These are phyloP conservation scores for Zele albiditarsus DNA, from an alignment of 2,888 invertebrate species.

Conservation along the genomic window DNA sequence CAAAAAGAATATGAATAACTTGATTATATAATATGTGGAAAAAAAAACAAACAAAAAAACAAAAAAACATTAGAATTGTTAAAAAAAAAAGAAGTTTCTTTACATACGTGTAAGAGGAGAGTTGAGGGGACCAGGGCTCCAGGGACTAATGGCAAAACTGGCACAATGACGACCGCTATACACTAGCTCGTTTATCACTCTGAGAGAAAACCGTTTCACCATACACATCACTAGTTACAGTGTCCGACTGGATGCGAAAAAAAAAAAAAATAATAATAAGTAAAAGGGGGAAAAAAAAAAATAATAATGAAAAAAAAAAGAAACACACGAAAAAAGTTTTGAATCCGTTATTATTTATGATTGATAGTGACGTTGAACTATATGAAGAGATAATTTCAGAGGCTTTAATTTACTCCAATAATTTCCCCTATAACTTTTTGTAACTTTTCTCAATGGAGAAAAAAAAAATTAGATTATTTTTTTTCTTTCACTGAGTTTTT, in stretches of 20 bases:
- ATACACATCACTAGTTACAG: conserved; percentile 45
- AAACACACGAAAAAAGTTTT: too few species aligned
- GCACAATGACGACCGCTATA: conserved; percentile 40
- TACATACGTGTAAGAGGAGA: neutral
- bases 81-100: neutral
- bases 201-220: conserved; percentile 51
- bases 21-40: neutral
- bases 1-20: neutral
- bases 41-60: neutral
- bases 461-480: neutral
- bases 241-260: conserved; percentile 34
- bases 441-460: too few species aligned
- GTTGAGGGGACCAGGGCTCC: neutral
- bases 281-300: conserved; percentile 33
- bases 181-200: conserved; percentile 53
- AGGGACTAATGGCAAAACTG: conserved; percentile 41
- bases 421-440: neutral
- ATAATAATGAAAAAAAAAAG: neutral
- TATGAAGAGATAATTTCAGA: conserved; percentile 52
- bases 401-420: conserved; percentile 49
- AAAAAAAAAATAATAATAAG: conserved; percentile 8
- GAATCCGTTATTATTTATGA: conserved; percentile 54
- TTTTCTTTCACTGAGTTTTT: neutral
- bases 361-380: conserved; percentile 56
- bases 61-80: neutral